phyloP scores from a whole-genome alignment of 2,113 vertebrate genomes.

The Vulpes lagopus region DNA sequence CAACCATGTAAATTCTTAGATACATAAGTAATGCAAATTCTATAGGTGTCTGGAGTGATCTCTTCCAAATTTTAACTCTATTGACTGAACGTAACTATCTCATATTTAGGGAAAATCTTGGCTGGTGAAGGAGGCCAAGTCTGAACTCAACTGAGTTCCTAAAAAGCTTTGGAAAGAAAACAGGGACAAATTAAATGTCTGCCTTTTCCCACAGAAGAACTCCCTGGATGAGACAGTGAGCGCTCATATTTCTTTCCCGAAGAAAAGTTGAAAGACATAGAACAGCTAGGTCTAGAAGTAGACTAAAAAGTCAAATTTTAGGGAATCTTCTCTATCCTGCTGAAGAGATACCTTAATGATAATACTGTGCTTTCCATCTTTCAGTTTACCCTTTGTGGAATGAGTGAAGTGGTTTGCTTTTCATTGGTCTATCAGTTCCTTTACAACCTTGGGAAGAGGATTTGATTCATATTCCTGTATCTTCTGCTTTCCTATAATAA shows the following conservation, averaged over 20 bases:
- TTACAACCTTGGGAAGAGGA: background rate
- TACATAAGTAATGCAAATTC: background rate
- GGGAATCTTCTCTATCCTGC: background rate
- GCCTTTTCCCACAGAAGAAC: background rate
- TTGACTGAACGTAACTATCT: background rate
- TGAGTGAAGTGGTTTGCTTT: slow-evolving; percentile 17
- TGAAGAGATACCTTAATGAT: background rate
- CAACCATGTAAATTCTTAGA: background rate
- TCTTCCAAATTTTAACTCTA: background rate
- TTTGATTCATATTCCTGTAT: background rate
- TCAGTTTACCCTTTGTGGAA: background rate
- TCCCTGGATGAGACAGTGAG: background rate
- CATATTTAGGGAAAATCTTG: slow-evolving; percentile 4
- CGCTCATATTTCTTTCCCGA: slow-evolving; percentile 27
- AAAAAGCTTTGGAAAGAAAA: slow-evolving; percentile 21
- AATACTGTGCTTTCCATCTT: background rate
- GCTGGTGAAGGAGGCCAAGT: background rate
- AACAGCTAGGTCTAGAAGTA: background rate
- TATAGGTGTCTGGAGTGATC: background rate
- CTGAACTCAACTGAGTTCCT: background rate
- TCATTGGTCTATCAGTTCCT: background rate
- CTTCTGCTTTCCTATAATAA: slow-evolving; percentile 5
- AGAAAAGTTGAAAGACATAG: slow-evolving; percentile 44
- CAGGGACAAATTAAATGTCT: background rate
- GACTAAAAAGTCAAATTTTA: background rate